Evolutionary conservation across 2,888 invertebrate species (phyloP).

Genomic region (Nebria salina): DNA sequence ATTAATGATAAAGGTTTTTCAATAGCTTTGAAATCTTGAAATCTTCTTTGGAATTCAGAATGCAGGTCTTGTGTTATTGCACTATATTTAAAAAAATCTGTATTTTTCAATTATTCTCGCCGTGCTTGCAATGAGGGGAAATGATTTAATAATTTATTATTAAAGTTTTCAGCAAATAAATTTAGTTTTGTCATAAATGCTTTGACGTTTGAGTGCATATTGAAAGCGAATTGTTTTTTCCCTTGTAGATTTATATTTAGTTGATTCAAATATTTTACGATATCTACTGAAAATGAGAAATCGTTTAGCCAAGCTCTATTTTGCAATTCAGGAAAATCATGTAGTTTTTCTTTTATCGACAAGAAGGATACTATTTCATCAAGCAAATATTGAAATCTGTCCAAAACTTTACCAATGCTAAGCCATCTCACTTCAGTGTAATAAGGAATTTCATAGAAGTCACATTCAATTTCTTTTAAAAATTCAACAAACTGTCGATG

Average conservation of each 20-base stretch:
- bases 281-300: slow-evolving; percentile 42
- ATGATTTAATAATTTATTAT: slow-evolving; percentile 38
- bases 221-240: slow-evolving; percentile 34
- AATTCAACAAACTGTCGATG: slow-evolving; percentile 44
- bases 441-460: slow-evolving; percentile 42
- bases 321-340: slow-evolving; percentile 40
- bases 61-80: slow-evolving; percentile 34
- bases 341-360: slow-evolving; percentile 35
- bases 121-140: slow-evolving; percentile 39
- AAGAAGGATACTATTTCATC: slow-evolving; percentile 55
- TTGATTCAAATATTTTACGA: slow-evolving; percentile 38
- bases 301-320: slow-evolving; percentile 33
- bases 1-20: neutral
- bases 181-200: slow-evolving; percentile 42
- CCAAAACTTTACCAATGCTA: slow-evolving; percentile 46
- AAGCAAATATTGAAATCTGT: slow-evolving; percentile 47
- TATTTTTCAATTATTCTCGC: slow-evolving; percentile 34
- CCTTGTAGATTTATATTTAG: slow-evolving; percentile 39
- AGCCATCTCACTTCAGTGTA: slow-evolving; percentile 48
- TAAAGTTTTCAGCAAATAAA: slow-evolving; percentile 43
- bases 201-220: slow-evolving; percentile 37
- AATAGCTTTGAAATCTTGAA: slow-evolving; percentile 24
- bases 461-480: slow-evolving; percentile 47
- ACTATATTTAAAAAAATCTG: slow-evolving; percentile 37
- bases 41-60: slow-evolving; percentile 41